Percentiles rank a stretch among this genome's conserved stretches.
These are phyloP conservation scores for Hycleus phaleratus DNA, from an alignment of 1,140 invertebrate genomes.

Conservation along the genomic window DNA sequence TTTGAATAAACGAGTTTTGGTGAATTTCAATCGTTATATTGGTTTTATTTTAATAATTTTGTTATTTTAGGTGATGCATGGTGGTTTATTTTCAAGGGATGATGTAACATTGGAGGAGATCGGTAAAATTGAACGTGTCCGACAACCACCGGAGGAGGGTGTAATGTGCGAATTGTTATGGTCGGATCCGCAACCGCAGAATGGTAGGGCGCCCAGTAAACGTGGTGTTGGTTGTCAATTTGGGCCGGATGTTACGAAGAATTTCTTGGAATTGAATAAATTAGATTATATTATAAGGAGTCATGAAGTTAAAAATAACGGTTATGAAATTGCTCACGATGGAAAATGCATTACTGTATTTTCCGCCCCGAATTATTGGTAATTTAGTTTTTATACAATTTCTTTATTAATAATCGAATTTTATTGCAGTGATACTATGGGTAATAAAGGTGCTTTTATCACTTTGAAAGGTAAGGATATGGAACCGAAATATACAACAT, in stretches of 20 bases:
- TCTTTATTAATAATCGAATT: slow-evolving; percentile 17
- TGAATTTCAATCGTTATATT: slow-evolving; percentile 39
- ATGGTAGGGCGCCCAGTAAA: slow-evolving; percentile 85
- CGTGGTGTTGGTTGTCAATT: slow-evolving; percentile 97
- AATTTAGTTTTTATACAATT: slow-evolving; percentile 23
- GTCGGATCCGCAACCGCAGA: slow-evolving; percentile 92
- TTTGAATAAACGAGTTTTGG: slow-evolving; percentile 85
- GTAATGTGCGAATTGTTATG: slow-evolving; percentile 95
- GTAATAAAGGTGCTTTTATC: slow-evolving; percentile 96
- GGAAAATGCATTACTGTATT: slow-evolving; percentile 94
- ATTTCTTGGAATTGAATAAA: slow-evolving; percentile 77
- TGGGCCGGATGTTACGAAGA: slow-evolving; percentile 91
- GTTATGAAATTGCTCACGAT: slow-evolving; percentile 91
- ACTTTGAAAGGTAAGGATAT: slow-evolving; percentile 87
- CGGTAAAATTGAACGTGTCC: slow-evolving; percentile 76
- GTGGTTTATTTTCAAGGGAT: slow-evolving; percentile 85
- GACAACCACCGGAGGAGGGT: slow-evolving; percentile 95
- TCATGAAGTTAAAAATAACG: slow-evolving; percentile 96
- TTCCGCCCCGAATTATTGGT: slow-evolving; percentile 99
- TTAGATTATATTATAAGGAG: slow-evolving; percentile 92
- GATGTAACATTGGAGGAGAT: slow-evolving; percentile 89
- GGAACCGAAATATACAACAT: slow-evolving; percentile 83
- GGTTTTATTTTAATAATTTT: not conserved
- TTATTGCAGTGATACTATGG: slow-evolving; percentile 89
- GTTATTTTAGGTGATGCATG: slow-evolving; percentile 75